Conservation (phyloP, 2,888 invertebrate species). For the Lasioglossum figueresi region DNA sequence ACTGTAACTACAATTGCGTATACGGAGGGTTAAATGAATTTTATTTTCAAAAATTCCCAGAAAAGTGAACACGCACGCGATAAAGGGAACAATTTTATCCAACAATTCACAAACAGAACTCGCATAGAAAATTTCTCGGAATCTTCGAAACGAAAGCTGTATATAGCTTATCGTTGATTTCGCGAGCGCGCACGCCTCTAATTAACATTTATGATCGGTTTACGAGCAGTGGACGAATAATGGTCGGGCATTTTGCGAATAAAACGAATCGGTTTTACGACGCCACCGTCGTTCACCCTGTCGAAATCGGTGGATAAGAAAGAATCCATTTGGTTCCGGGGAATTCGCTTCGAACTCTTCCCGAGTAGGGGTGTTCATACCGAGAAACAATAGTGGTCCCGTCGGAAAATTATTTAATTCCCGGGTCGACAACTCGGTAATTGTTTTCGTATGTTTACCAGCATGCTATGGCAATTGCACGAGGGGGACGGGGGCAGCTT, state of each 20-base stretch:
- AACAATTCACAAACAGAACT: background rate
- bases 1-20: background rate
- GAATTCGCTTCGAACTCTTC: background rate
- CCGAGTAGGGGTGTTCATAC: background rate
- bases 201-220: background rate
- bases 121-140: background rate
- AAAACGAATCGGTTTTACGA: background rate
- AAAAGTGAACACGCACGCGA: background rate
- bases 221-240: background rate
- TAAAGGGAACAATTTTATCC: background rate
- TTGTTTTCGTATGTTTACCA: conserved; percentile 26
- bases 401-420: conserved; percentile 14
- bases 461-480: background rate
- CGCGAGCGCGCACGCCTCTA: background rate
- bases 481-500: background rate
- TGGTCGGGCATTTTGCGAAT: background rate
- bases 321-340: too few relatives aligned
- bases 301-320: background rate
- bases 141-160: background rate
- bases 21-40: background rate
- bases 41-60: background rate
- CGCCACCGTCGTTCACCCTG: background rate
- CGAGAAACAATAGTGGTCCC: background rate
- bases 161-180: background rate
- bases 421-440: conserved; percentile 22